Percentiles rank a stretch among this genome's conserved stretches.
Evolutionary conservation across 1,140 invertebrate genomes (phyloP).

Genomic region (Lithobius niger): DNA sequence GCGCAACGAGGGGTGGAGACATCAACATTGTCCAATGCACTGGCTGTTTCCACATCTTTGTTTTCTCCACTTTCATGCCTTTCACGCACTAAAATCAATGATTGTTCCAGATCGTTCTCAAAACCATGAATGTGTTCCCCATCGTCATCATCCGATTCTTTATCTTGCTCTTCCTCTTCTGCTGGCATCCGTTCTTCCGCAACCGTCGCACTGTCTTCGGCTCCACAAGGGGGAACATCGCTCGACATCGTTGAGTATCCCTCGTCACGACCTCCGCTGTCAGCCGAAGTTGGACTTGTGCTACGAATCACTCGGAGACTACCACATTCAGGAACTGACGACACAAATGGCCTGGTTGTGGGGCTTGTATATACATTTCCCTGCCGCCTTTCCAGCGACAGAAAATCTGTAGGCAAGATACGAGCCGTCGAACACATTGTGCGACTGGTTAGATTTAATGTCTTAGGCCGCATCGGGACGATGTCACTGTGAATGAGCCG

Average conservation of each 20-base stretch:
- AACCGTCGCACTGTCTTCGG: too few relatives aligned
- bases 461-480: too few relatives aligned
- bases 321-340: neutral
- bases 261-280: slow-evolving; percentile 41
- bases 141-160: neutral
- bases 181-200: neutral
- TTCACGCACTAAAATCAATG: slow-evolving; percentile 1
- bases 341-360: neutral
- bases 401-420: too few relatives aligned
- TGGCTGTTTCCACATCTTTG: neutral
- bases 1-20: too few relatives aligned
- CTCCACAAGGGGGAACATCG: too few relatives aligned
- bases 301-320: too few relatives aligned
- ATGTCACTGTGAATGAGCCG: too few relatives aligned
- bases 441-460: too few relatives aligned
- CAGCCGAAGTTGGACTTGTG: neutral
- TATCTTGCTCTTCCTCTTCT: neutral
- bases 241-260: slow-evolving; percentile 82
- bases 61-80: neutral
- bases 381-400: neutral
- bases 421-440: too few relatives aligned
- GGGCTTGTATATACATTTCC: slow-evolving; percentile 4
- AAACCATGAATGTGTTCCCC: neutral
- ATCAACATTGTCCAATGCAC: too few relatives aligned
- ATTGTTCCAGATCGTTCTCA: slow-evolving; percentile 2